Conservation (phyloP, 2,888 invertebrate genomes). For the Dinocampus coccinellae region DNA sequence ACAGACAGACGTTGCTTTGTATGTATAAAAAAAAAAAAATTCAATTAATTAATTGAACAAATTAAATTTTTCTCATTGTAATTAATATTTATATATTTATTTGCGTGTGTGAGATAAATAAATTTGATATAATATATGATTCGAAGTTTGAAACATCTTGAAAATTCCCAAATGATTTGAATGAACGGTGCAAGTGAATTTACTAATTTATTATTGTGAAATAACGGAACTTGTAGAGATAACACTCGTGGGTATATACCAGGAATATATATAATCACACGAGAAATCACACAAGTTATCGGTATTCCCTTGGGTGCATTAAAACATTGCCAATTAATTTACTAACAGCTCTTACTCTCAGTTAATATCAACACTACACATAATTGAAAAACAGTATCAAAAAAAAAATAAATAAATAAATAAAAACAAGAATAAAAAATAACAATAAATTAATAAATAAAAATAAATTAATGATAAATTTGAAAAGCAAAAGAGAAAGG, state of each 20-base stretch:
- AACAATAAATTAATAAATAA: background rate
- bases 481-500: background rate
- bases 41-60: too few relatives aligned
- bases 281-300: conserved; percentile 26
- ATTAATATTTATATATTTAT: too few relatives aligned
- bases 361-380: background rate
- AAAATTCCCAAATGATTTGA: conserved; percentile 15
- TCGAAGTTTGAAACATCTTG: conserved; percentile 12
- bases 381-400: background rate
- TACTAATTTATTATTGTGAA: conserved; percentile 21
- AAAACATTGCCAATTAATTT: conserved; percentile 34
- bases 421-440: background rate
- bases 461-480: conserved; percentile 10
- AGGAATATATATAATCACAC: background rate
- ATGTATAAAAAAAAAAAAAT: conserved; percentile 5
- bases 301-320: conserved; percentile 29
- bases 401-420: background rate
- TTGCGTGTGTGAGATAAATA: too few relatives aligned
- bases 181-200: conserved; percentile 17
- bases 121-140: background rate
- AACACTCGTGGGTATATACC: conserved; percentile 33
- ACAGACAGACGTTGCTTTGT: too few relatives aligned
- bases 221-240: conserved; percentile 13
- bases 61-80: too few relatives aligned
- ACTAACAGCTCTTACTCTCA: background rate